phyloP scores from a whole-genome alignment of 1,140 invertebrate genomes.

The Pseudomyrmex dendroicus region DNA sequence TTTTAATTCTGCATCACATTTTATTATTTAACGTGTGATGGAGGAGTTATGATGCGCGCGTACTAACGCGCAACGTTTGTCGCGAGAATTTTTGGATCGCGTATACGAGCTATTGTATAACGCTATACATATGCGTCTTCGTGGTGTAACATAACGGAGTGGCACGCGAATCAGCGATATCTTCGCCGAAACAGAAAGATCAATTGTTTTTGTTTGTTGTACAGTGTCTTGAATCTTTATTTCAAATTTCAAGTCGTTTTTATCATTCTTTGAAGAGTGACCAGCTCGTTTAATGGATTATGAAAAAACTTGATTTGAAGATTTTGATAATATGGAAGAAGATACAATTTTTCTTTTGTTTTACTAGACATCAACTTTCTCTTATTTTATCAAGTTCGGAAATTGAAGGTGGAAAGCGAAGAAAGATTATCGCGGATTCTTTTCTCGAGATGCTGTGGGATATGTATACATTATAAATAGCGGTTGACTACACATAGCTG shows the following conservation, averaged over 20 bases:
- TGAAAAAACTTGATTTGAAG: background rate
- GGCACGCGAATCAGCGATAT: background rate
- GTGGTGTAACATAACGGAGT: conserved; percentile 18
- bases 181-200: background rate
- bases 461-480: conserved; percentile 52
- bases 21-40: background rate
- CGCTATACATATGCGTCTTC: background rate
- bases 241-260: background rate
- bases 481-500: background rate
- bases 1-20: background rate
- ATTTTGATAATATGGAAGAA: background rate
- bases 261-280: background rate
- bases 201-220: background rate
- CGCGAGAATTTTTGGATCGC: conserved; percentile 12
- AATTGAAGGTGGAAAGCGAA: background rate
- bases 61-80: background rate
- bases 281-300: background rate
- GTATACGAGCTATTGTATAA: conserved; percentile 15
- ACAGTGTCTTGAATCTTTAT: too few relatives aligned
- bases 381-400: background rate
- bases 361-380: too few relatives aligned
- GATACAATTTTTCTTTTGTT: background rate
- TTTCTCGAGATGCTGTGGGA: background rate
- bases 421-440: background rate
- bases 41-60: too few relatives aligned